Evolutionary conservation across 53 echinoderm and acorn worm genomes (phyloP).

Genomic region (Glandiceps talaboti): DNA sequence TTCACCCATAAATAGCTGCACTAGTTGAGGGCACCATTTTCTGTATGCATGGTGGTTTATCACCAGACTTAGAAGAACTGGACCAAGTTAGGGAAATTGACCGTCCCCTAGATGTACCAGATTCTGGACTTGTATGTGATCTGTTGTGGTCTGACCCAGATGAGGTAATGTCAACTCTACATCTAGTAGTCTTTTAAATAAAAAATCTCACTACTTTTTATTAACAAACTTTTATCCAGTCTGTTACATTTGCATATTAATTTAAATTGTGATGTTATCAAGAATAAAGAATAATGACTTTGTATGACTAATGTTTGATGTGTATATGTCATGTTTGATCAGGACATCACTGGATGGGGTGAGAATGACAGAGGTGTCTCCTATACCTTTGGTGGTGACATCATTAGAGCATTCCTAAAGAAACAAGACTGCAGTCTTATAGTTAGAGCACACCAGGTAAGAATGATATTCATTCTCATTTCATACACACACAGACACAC

Average conservation of each 20-base stretch:
- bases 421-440: slow-evolving; percentile 90
- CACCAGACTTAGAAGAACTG: slow-evolving; percentile 61
- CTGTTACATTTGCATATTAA: no score
- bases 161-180: slow-evolving; percentile 44
- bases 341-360: slow-evolving; percentile 99
- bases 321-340: no score
- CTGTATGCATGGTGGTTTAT: slow-evolving; percentile 98
- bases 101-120: slow-evolving; percentile 86
- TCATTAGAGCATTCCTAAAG: slow-evolving; percentile 91
- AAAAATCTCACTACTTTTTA: no score
- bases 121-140: slow-evolving; percentile 94
- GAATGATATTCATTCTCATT: neutral
- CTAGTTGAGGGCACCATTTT: slow-evolving; percentile 88
- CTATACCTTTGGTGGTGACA: slow-evolving; percentile 96
- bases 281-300: no score
- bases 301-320: neutral
- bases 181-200: no score
- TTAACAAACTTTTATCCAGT: no score
- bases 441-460: slow-evolving; percentile 95
- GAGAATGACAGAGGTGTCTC: slow-evolving; percentile 97
- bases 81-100: slow-evolving; percentile 71
- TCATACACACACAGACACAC: no score
- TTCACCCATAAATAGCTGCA: no score
- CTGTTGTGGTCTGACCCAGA: slow-evolving; percentile 98
- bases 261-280: no score